Conservation (phyloP, 2,113 vertebrate genomes). For the Ailuropoda melanoleuca region DNA sequence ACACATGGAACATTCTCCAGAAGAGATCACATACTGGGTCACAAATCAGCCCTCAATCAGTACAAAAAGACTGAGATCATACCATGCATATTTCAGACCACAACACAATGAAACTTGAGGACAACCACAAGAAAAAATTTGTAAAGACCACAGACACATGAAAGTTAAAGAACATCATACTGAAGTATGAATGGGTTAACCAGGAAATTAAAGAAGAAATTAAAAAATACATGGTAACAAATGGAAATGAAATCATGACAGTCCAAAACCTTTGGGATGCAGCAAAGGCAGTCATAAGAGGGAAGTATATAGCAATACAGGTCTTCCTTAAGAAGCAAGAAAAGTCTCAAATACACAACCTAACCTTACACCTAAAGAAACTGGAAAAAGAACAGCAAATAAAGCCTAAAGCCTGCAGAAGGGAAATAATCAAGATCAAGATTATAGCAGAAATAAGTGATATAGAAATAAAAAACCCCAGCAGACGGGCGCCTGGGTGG, state of each 20-base stretch:
- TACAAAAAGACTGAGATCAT: background rate
- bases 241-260: background rate
- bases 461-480: background rate
- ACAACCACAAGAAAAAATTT: background rate
- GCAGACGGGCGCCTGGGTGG: too few relatives aligned
- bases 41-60: background rate
- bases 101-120: background rate
- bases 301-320: background rate
- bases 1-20: background rate
- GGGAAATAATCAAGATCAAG: background rate
- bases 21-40: background rate
- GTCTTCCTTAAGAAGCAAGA: background rate
- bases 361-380: background rate
- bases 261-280: background rate
- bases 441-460: background rate
- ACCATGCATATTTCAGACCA: background rate
- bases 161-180: background rate
- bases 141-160: background rate
- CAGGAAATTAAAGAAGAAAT: background rate
- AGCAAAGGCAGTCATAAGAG: background rate
- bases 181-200: background rate
- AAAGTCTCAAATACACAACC: background rate
- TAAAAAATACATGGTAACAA: background rate
- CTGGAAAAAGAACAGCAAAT: background rate
- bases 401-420: background rate